Base-by-base conservation (phyloP, 2,797 vertebrate genomes). In the Lacerta agilis region DNA sequence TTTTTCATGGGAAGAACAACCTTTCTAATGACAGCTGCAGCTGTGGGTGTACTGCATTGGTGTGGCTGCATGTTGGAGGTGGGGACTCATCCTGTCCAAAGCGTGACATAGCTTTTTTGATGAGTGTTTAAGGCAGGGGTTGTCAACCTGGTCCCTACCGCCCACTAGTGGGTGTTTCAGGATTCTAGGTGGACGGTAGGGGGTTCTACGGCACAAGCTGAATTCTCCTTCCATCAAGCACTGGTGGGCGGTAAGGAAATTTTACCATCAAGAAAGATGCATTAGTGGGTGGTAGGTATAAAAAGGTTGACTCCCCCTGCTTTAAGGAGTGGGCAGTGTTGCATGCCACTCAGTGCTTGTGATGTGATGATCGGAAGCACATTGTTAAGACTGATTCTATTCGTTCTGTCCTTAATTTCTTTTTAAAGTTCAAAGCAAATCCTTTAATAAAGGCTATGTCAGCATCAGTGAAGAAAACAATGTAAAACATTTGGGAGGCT, bases 401-500 rank as follows among this genome's bases (percentile, higher is more conserved):
- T 25, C 71, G 2, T 5, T 67, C n/a, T 43, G 55, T 23, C 29
- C 29, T 33, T 61, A 64, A 27, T 69, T 80, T 1, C 8, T 93
- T 86, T 86, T 82, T 58, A 78, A 58, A 71, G 64, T 92, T 55
- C 93, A 95, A 94, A 95, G 41, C 91, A 96, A 95, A 94, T 89
- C 71, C 82, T 90, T 90, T 92, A 73, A n/a, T 25, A 88, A 86
- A 92, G 8, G 1, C 20, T 23, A 71, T 83, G 72, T 93, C 81
- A 95, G 93, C 86, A 90, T 75, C 29, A 75, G 20, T 81, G 75
- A 86, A 61, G 15, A 82, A 58, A 93, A 55, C 49, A 94, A 84
- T 83, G 82, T 76, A n/a, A 72, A 82, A 78, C 13, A 43, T 17
- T 45, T 72, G 38, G 29, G 61, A 49, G 61, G 15, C 20, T 77